phyloP scores from a whole-genome alignment of 2,888 invertebrate genomes.

The Stegophylla sp. region DNA sequence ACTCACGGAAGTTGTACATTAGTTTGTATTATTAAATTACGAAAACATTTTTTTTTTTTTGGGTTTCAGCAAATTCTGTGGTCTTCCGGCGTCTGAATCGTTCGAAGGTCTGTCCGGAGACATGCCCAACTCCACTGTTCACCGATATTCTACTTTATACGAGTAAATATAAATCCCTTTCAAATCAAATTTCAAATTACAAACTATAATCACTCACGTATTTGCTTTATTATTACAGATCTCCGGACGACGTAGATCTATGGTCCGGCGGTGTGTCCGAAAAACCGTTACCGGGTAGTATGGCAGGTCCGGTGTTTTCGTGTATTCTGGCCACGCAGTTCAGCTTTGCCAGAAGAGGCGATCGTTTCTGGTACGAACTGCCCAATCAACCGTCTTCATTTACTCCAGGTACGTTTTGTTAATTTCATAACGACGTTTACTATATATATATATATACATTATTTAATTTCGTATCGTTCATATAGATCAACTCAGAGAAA shows the following conservation, averaged over 20 bases:
- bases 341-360: conserved; percentile 85
- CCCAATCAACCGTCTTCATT: conserved; percentile 91
- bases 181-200: not conserved
- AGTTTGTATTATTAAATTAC: too few relatives aligned
- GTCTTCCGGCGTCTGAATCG: conserved; percentile 77
- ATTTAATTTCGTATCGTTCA: too few relatives aligned
- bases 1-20: too few relatives aligned
- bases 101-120: conserved; percentile 84
- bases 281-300: conserved; percentile 85
- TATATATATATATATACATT: not conserved
- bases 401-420: conserved; percentile 71
- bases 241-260: conserved; percentile 89
- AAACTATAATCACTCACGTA: not conserved
- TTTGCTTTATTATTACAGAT: conserved; percentile 66
- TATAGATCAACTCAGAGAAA: conserved; percentile 81
- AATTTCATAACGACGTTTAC: not conserved
- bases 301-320: conserved; percentile 93
- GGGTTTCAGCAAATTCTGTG: conserved; percentile 78
- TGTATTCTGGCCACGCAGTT: conserved; percentile 94
- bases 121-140: conserved; percentile 87
- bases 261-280: conserved; percentile 96
- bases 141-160: conserved; percentile 82
- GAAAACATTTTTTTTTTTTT: not conserved
- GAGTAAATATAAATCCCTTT: conserved; percentile 68
- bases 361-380: conserved; percentile 94